Percentiles rank a stretch among this genome's conserved stretches.
Evolutionary conservation across 2,888 invertebrate genomes (phyloP).

Genomic region (Malthinus flaveolus): DNA sequence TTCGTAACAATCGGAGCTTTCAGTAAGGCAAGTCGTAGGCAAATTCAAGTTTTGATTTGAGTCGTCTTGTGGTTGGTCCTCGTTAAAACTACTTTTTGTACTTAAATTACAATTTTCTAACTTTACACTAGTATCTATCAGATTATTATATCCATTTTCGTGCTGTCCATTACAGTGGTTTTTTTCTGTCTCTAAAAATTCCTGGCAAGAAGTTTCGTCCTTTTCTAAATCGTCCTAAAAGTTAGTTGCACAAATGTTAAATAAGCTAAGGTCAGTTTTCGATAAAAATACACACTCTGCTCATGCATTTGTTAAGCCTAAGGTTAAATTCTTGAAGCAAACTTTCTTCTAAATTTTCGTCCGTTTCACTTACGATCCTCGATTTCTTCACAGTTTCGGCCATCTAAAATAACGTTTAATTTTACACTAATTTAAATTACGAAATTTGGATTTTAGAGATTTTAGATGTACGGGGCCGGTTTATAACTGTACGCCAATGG

Average conservation of each 20-base stretch:
- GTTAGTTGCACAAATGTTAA: constrained; percentile 36
- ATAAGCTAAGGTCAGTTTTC: background rate
- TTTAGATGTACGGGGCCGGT: too few relatives aligned
- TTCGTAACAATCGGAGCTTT: constrained; percentile 27
- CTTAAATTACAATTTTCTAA: constrained; percentile 10
- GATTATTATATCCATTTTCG: constrained; percentile 15
- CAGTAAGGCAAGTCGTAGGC: constrained; percentile 31
- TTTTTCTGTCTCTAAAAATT: constrained; percentile 20
- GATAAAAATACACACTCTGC: constrained; percentile 47
- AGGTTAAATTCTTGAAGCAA: constrained; percentile 55
- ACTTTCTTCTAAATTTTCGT: constrained; percentile 52
- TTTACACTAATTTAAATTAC: too few relatives aligned
- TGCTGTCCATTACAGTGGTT: constrained; percentile 15
- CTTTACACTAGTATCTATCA: constrained; percentile 22
- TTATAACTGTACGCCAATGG: too few relatives aligned
- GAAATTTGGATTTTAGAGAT: too few relatives aligned
- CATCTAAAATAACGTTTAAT: constrained; percentile 45
- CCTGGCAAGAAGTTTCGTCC: constrained; percentile 12
- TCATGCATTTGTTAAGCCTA: constrained; percentile 55
- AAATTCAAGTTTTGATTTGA: constrained; percentile 33
- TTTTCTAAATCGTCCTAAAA: constrained; percentile 47
- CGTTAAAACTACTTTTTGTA: constrained; percentile 14
- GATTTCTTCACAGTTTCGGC: constrained; percentile 55
- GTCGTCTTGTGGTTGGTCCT: constrained; percentile 8
- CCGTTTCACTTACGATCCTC: constrained; percentile 54